phyloP scores from a whole-genome alignment of 2,797 vertebrate genomes.

The Lophotriccus pileatus region DNA sequence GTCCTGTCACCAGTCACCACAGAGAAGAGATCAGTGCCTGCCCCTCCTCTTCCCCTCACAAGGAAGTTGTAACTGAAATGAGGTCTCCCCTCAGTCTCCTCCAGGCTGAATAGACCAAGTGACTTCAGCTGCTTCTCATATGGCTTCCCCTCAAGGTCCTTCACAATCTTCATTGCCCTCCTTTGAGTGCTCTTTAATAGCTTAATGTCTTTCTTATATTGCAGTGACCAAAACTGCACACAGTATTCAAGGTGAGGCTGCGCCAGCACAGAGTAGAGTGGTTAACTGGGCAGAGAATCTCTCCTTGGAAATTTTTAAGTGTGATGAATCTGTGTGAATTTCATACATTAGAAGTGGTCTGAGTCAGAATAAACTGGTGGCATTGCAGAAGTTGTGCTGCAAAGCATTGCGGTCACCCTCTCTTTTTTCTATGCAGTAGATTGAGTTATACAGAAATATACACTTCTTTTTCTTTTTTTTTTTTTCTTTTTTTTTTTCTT shows the following conservation, averaged over 20 bases:
- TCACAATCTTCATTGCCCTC: fast-evolving
- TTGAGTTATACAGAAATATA: background rate
- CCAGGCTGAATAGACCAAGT: background rate
- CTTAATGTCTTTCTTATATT: background rate
- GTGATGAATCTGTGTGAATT: background rate
- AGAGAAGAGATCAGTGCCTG: background rate
- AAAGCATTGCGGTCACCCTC: background rate
- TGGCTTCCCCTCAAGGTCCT: fast-evolving
- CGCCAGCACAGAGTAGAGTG: background rate
- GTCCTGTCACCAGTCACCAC: background rate
- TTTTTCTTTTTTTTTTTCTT: background rate
- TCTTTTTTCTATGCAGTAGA: background rate
- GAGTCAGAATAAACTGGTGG: background rate
- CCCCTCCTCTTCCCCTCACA: background rate
- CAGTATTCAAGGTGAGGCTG: background rate
- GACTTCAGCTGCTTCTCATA: fast-evolving
- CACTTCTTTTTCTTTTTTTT: background rate
- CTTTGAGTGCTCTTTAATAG: background rate
- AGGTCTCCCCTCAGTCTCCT: background rate
- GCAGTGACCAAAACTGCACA: background rate
- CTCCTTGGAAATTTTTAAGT: background rate
- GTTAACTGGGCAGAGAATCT: background rate
- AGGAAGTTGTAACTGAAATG: background rate
- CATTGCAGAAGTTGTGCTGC: background rate
- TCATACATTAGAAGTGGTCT: background rate